A percentile compares a stretch with the other conserved stretches of the same genome.
phyloP scores from a whole-genome alignment of 2,888 invertebrate genomes.

The Zaprionus obscuricornis region DNA sequence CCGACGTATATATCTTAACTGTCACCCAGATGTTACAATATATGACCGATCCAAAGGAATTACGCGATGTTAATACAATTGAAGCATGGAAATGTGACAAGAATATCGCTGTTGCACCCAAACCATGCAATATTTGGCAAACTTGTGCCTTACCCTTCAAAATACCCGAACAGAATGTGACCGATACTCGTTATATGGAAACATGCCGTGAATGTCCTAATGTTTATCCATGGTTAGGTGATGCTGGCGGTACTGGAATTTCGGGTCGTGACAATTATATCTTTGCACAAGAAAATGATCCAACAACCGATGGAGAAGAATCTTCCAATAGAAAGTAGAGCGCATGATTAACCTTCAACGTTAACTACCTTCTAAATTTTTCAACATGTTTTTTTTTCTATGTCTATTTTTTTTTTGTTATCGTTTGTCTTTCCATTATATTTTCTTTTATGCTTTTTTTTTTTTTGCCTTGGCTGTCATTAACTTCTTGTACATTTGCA shows the following conservation, averaged over 20 bases:
- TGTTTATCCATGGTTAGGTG: constrained; percentile 94
- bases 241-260: constrained; percentile 92
- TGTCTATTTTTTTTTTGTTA: not conserved
- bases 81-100: constrained; percentile 93
- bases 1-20: constrained; percentile 94
- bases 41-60: constrained; percentile 93
- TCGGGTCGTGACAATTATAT: constrained; percentile 90
- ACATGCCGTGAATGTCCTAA: constrained; percentile 94
- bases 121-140: constrained; percentile 91
- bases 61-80: constrained; percentile 87
- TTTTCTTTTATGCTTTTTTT: not conserved
- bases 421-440: not conserved
- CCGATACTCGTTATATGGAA: constrained; percentile 93
- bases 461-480: constrained; percentile 1
- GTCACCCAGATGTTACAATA: constrained; percentile 94
- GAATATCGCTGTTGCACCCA: constrained; percentile 88
- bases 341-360: not conserved
- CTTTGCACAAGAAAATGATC: constrained; percentile 54
- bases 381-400: not conserved
- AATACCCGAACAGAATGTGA: constrained; percentile 89
- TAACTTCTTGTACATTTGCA: constrained; percentile 39
- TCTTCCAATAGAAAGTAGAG: constrained; percentile 27
- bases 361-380: not conserved
- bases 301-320: constrained; percentile 17
- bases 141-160: constrained; percentile 93